Evolutionary conservation across 2,888 invertebrate genomes (phyloP).

Genomic region (Tuberolachnus salignus): DNA sequence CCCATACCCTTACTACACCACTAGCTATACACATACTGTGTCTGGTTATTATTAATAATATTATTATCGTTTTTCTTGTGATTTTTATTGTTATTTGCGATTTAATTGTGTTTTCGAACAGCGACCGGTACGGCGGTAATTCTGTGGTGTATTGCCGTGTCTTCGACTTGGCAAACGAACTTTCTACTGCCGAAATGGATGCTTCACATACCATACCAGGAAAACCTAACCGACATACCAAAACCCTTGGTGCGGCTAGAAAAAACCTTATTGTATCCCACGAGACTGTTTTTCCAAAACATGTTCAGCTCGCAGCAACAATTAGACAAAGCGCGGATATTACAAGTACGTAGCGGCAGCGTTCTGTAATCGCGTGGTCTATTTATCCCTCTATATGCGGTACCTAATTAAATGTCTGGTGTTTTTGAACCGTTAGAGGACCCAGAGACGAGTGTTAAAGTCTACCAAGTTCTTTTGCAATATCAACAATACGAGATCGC

Average conservation of each 20-base stretch:
- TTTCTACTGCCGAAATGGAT: constrained; percentile 6
- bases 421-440: constrained; percentile 53
- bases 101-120: too few relatives aligned
- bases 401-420: background rate
- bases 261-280: background rate
- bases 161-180: background rate
- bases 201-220: constrained; percentile 1
- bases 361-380: background rate
- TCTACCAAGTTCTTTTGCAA: constrained; percentile 63
- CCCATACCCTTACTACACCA: too few relatives aligned
- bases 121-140: background rate
- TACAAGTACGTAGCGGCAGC: background rate
- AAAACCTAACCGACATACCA: constrained; percentile 17
- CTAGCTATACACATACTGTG: too few relatives aligned
- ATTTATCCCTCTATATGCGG: background rate
- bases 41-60: too few relatives aligned
- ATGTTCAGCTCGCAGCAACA: constrained; percentile 22
- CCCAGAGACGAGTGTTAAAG: constrained; percentile 61
- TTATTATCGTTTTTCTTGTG: too few relatives aligned
- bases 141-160: background rate
- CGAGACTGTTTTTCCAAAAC: background rate
- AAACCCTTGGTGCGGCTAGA: background rate
- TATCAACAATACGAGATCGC: constrained; percentile 61
- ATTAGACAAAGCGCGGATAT: background rate
- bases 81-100: too few relatives aligned